A percentile compares a stretch with the other conserved stretches of the same genome.
These are phyloP conservation scores for Hemicordylus capensis DNA, from an alignment of 2,113 vertebrate genomes.

Conservation along the genomic window DNA sequence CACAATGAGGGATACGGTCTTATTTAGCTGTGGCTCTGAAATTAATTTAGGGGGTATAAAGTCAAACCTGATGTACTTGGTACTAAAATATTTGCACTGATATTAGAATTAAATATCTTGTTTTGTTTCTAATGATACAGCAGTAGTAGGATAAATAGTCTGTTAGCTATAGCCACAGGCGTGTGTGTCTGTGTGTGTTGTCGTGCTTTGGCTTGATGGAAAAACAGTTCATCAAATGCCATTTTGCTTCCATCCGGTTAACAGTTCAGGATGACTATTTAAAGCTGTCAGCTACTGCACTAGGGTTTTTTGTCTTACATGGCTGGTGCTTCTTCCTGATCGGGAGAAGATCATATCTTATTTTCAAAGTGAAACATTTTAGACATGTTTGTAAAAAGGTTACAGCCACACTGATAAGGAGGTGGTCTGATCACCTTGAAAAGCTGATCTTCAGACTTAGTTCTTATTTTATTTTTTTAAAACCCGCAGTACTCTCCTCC, in stretches of 20 bases:
- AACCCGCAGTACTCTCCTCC: too few species aligned
- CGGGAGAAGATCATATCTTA: not conserved
- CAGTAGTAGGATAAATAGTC: constrained; percentile 56
- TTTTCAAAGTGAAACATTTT: constrained; percentile 4
- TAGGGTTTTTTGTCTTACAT: constrained; percentile 8
- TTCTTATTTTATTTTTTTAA: not conserved
- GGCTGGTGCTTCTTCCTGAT: constrained; percentile 43
- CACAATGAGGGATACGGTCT: constrained; percentile 75
- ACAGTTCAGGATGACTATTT: constrained; percentile 9
- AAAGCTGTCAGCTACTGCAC: constrained; percentile 37
- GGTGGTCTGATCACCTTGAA: not conserved
- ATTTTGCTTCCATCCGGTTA: constrained; percentile 14
- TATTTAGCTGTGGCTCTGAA: constrained; percentile 72
- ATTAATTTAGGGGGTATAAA: constrained; percentile 73
- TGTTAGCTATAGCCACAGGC: constrained; percentile 48
- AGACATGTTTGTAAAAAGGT: constrained; percentile 52
- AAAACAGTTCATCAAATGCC: constrained; percentile 20
- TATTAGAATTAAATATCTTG: constrained; percentile 67
- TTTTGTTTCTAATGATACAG: constrained; percentile 69
- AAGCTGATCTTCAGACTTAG: not conserved
- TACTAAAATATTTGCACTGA: constrained; percentile 73
- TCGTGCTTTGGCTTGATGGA: constrained; percentile 35
- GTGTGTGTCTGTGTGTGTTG: too few species aligned
- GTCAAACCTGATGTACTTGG: constrained; percentile 70
- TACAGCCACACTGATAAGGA: not conserved